These are phyloP conservation scores for Sebastes trivittatus DNA, from an alignment of 2,797 vertebrate species.

Conservation along the genomic window DNA sequence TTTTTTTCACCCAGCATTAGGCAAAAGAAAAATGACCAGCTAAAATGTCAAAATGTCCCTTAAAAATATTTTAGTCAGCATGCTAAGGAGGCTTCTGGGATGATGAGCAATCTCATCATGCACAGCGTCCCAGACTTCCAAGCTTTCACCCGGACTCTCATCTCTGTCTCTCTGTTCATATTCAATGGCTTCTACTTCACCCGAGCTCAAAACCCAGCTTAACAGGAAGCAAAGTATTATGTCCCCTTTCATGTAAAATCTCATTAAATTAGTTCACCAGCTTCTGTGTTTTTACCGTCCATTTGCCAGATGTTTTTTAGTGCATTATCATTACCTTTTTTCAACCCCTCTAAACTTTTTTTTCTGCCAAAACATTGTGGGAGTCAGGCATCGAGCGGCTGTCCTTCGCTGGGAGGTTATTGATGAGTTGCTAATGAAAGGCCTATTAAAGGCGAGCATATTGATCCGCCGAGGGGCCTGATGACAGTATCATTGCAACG, in stretches of 20 bases:
- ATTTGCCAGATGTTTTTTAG: conserved; percentile 2
- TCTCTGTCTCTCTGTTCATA: not conserved
- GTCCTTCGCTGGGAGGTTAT: conserved; percentile 64
- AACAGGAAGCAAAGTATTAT: not conserved
- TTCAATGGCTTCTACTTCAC: not conserved
- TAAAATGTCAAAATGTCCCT: conserved; percentile 27
- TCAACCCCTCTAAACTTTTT: conserved; percentile 14
- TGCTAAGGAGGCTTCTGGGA: not conserved
- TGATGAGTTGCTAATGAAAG: conserved; percentile 84
- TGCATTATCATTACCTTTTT: conserved; percentile 8
- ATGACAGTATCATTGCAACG: conserved; percentile 59
- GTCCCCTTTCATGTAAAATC: conserved; percentile 1
- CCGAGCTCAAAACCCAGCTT: not conserved
- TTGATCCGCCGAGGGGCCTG: conserved; percentile 48
- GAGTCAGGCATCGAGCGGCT: conserved; percentile 32
- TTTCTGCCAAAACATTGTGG: conserved; percentile 27
- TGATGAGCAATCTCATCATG: conserved; percentile 14
- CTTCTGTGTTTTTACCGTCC: not conserved
- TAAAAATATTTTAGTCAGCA: conserved; percentile 14
- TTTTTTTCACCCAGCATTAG: not conserved
- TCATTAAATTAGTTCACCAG: conserved; percentile 21
- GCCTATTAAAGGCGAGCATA: conserved; percentile 74
- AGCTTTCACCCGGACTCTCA: not conserved
- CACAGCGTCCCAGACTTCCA: not conserved
- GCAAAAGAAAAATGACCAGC: not conserved